Conservation (phyloP, 2,888 invertebrate species). For the Drosophila phalerata region DNA sequence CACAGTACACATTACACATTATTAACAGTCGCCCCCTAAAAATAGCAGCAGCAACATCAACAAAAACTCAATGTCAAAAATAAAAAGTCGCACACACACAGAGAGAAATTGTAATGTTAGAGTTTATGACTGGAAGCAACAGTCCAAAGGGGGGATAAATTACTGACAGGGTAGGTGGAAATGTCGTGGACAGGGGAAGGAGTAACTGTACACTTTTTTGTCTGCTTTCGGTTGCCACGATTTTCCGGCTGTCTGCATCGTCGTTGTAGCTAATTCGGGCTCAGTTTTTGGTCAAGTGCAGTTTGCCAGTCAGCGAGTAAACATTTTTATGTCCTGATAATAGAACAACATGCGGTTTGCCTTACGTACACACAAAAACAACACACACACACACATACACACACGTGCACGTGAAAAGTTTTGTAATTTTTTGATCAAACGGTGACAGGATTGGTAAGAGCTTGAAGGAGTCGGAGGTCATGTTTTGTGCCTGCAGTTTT, state of each 20-base stretch:
- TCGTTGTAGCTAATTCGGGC: slow-evolving; percentile 57
- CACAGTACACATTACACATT: slow-evolving; percentile 65
- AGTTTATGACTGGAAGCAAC: slow-evolving; percentile 75
- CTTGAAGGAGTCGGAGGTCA: not conserved
- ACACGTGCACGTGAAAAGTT: slow-evolving; percentile 32
- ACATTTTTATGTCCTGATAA: slow-evolving; percentile 69
- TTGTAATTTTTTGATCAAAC: slow-evolving; percentile 38
- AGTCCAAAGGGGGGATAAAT: slow-evolving; percentile 40
- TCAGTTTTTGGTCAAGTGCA: slow-evolving; percentile 71
- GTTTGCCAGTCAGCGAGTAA: slow-evolving; percentile 44
- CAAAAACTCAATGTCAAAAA: slow-evolving; percentile 70
- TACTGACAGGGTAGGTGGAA: slow-evolving; percentile 4
- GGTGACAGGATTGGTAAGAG: slow-evolving; percentile 8
- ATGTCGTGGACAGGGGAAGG: not conserved
- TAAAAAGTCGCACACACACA: slow-evolving; percentile 56
- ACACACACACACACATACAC: slow-evolving; percentile 16
- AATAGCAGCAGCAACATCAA: slow-evolving; percentile 54
- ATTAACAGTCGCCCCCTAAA: slow-evolving; percentile 66
- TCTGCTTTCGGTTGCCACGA: slow-evolving; percentile 29
- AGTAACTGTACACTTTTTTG: slow-evolving; percentile 28
- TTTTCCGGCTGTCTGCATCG: slow-evolving; percentile 34
- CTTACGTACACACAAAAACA: slow-evolving; percentile 16
- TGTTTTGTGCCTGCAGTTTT: slow-evolving; percentile 36
- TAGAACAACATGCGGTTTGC: slow-evolving; percentile 68
- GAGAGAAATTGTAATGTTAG: slow-evolving; percentile 59